phyloP scores from a whole-genome alignment of 64 coral and sea anemone genomes.

The Stichodactyla mertensii region DNA sequence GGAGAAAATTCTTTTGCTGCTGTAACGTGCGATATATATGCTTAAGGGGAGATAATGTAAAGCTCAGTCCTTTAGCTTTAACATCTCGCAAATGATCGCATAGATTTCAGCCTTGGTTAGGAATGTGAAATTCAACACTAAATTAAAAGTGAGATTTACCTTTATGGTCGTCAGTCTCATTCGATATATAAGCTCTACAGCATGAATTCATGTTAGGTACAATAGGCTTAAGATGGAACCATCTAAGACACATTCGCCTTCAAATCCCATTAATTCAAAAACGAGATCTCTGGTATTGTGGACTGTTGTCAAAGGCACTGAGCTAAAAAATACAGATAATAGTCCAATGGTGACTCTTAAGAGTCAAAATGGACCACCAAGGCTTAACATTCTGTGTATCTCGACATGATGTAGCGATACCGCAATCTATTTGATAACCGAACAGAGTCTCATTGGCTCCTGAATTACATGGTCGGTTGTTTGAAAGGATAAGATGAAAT shows the following conservation, averaged over 20 bases:
- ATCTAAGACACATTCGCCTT: not conserved
- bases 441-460: not conserved
- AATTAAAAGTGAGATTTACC: not conserved
- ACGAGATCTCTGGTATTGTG: not conserved
- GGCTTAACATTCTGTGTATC: not conserved
- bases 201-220: not conserved
- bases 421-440: not conserved
- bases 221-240: not conserved
- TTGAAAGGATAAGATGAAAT: conserved; percentile 2
- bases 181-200: not conserved
- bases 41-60: too few species aligned
- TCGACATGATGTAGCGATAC: not conserved
- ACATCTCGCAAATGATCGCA: not conserved
- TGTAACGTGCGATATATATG: not conserved
- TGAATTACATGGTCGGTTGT: not conserved
- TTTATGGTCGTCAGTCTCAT: not conserved
- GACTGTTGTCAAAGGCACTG: not conserved
- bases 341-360: not conserved
- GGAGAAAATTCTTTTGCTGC: not conserved
- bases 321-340: not conserved
- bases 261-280: not conserved
- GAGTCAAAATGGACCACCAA: not conserved
- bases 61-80: too few species aligned
- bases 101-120: not conserved
- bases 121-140: not conserved